phyloP scores from a whole-genome alignment of 2,113 vertebrate genomes.

The Ceuthmochares aereus region DNA sequence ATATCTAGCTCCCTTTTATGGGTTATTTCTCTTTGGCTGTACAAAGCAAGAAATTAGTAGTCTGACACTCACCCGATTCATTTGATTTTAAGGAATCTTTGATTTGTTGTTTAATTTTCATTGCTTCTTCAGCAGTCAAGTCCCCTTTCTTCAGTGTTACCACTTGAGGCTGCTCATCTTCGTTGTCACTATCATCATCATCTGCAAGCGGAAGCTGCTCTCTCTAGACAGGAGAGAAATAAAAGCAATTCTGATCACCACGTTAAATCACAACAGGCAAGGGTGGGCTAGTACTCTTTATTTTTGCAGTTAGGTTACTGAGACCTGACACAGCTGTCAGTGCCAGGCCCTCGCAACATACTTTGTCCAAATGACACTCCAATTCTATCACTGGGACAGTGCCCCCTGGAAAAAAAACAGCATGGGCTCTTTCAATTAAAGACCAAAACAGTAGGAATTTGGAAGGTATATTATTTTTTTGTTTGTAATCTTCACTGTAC shows the following conservation, averaged over 20 bases:
- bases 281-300: not conserved
- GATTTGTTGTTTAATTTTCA: slow-evolving; percentile 83
- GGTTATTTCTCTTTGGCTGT: not conserved
- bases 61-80: slow-evolving; percentile 51
- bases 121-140: slow-evolving; percentile 87
- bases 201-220: slow-evolving; percentile 82
- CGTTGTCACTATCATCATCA: slow-evolving; percentile 85
- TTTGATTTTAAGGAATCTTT: slow-evolving; percentile 76
- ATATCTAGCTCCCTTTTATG: not conserved
- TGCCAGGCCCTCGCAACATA: not conserved
- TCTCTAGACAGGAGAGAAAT: slow-evolving; percentile 73
- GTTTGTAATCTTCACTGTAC: not conserved
- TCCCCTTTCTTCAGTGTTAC: slow-evolving; percentile 91
- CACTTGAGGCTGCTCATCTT: slow-evolving; percentile 93
- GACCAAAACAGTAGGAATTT: not conserved
- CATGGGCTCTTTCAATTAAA: not conserved
- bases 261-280: not conserved
- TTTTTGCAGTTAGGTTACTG: not conserved
- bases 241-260: not conserved
- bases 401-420: not conserved
- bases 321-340: not conserved
- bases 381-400: not conserved
- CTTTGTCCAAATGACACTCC: not conserved
- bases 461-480: not conserved
- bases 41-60: not conserved